These are phyloP conservation scores for Charaxes varanes DNA, from an alignment of 1,140 invertebrate genomes.

Conservation along the genomic window DNA sequence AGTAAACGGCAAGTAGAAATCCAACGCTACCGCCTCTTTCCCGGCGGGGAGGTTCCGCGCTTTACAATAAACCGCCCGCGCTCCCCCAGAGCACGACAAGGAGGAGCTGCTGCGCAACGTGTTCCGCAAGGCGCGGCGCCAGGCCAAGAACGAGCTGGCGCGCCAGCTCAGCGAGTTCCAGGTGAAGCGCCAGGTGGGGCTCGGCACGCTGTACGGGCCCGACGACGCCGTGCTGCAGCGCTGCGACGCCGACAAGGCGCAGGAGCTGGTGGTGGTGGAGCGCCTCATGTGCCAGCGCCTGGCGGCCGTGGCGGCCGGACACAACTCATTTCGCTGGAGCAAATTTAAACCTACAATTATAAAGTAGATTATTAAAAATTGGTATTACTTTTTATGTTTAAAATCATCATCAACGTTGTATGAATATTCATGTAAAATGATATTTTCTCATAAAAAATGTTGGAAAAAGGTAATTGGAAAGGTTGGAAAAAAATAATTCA, in stretches of 20 bases:
- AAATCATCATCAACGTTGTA: too few species aligned
- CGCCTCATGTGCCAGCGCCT: slow-evolving; percentile 38
- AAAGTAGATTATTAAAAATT: too few species aligned
- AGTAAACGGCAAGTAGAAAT: slow-evolving; percentile 68
- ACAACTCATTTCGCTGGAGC: too few species aligned
- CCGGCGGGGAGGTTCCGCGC: too few species aligned
- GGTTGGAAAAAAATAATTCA: too few species aligned
- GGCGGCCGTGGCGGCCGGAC: slow-evolving; percentile 17
- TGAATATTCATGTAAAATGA: too few species aligned
- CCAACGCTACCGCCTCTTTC: not conserved
- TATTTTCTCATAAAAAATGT: too few species aligned
- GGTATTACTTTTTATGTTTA: too few species aligned
- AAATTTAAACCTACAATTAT: too few species aligned
- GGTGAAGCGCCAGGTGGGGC: slow-evolving; percentile 89
- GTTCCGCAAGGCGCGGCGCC: slow-evolving; percentile 89
- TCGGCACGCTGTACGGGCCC: slow-evolving; percentile 92
- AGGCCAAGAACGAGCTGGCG: slow-evolving; percentile 90
- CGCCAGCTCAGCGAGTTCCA: slow-evolving; percentile 93
- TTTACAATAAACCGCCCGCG: too few species aligned
- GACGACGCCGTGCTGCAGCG: slow-evolving; percentile 87
- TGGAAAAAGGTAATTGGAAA: too few species aligned
- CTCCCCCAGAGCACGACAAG: slow-evolving; percentile 84
- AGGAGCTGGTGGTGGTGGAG: slow-evolving; percentile 53
- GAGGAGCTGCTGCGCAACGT: slow-evolving; percentile 91
- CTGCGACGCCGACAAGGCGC: slow-evolving; percentile 86